These are phyloP conservation scores for Erithacus rubecula DNA, from an alignment of 2,797 vertebrate species.

Conservation along the genomic window DNA sequence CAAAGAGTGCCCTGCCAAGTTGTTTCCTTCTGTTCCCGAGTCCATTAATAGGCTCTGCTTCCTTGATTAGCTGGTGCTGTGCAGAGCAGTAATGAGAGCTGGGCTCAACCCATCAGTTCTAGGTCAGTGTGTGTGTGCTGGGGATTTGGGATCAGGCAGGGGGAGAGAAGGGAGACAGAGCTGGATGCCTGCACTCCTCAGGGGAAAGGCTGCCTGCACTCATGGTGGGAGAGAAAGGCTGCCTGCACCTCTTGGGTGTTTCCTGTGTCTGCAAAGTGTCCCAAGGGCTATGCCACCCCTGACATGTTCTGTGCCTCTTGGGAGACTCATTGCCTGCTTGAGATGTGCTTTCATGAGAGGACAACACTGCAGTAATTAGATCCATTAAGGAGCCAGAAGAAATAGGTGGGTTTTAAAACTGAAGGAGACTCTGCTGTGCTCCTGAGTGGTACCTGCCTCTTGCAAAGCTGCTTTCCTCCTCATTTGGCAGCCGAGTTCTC, in stretches of 20 bases:
- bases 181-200: rapidly evolving
- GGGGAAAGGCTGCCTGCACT: not conserved
- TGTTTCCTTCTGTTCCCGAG: not conserved
- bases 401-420: not conserved
- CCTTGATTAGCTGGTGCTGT: constrained; percentile 48
- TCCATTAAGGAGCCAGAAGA: not conserved
- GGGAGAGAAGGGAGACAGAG: not conserved
- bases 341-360: not conserved
- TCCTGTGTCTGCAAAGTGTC: not conserved
- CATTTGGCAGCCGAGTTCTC: not conserved
- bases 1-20: not conserved
- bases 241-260: not conserved
- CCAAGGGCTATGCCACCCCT: rapidly evolving
- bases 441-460: not conserved
- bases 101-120: constrained; percentile 46
- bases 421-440: not conserved
- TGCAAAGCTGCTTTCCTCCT: not conserved
- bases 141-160: constrained; percentile 4
- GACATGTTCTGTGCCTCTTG: rapidly evolving
- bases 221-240: not conserved
- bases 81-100: not conserved
- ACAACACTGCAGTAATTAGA: not conserved
- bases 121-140: constrained; percentile 51
- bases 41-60: constrained; percentile 49
- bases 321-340: not conserved